These are phyloP conservation scores for Gallinago jamesoni DNA, from an alignment of 2,113 vertebrate genomes.

Conservation along the genomic window DNA sequence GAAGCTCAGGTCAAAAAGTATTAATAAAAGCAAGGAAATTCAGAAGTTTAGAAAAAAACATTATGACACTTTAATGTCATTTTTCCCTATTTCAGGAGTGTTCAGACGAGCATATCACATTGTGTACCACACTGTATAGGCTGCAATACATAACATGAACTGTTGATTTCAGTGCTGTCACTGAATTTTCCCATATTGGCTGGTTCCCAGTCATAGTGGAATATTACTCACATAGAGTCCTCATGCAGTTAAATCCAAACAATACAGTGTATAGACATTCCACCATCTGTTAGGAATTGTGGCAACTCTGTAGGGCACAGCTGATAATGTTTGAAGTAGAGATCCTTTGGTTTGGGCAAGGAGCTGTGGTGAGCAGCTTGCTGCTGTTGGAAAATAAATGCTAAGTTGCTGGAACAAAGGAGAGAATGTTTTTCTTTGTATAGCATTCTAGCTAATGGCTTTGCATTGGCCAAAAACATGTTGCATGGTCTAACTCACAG, in stretches of 20 bases:
- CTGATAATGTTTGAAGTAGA: constrained; percentile 25
- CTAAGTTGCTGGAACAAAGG: neutral
- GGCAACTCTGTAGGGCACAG: constrained; percentile 37
- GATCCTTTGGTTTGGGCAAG: constrained; percentile 7
- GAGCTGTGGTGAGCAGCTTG: constrained; percentile 8
- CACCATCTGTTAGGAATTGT: constrained; percentile 55
- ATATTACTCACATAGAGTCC: neutral
- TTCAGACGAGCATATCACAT: neutral
- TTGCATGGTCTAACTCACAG: neutral
- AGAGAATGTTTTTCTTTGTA: neutral
- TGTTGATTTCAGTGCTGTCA: neutral
- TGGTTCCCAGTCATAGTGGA: neutral
- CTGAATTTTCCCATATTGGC: neutral
- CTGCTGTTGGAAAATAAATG: constrained; percentile 3
- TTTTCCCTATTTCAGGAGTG: neutral
- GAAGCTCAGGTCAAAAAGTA: constrained; percentile 47
- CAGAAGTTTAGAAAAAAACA: constrained; percentile 4
- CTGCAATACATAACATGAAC: neutral
- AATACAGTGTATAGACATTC: neutral
- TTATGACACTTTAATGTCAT: neutral
- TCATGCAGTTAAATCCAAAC: neutral
- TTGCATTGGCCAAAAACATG: neutral
- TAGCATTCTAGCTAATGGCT: neutral
- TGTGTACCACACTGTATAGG: neutral
- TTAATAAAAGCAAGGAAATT: constrained; percentile 62